phyloP scores from a whole-genome alignment of 1,140 invertebrate species.

The Lordiphosa stackelbergi region DNA sequence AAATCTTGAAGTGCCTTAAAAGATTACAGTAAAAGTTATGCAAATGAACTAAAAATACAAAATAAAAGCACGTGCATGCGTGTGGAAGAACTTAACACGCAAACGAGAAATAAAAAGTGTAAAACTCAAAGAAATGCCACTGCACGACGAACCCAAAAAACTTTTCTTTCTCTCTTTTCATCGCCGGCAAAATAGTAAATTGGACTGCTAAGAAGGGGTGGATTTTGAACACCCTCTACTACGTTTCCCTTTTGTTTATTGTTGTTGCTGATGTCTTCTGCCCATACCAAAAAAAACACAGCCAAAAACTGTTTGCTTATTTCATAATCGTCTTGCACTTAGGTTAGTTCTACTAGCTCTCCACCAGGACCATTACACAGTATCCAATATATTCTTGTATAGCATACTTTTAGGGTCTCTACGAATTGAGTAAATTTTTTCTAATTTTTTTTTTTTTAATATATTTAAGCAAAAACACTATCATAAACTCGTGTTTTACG shows the following conservation, averaged over 20 bases:
- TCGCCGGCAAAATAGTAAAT: slow-evolving; percentile 16
- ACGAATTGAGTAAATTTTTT: background rate
- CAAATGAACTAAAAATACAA: slow-evolving; percentile 3
- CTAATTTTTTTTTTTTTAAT: slow-evolving; percentile 7
- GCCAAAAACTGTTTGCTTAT: slow-evolving; percentile 47
- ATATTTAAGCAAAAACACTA: background rate
- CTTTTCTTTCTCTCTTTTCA: background rate
- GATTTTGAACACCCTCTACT: slow-evolving; percentile 1
- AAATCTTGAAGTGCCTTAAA: slow-evolving; percentile 2
- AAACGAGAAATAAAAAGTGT: slow-evolving; percentile 12
- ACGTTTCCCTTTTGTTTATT: slow-evolving; percentile 3
- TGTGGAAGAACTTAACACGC: slow-evolving; percentile 8
- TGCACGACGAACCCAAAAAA: slow-evolving; percentile 24
- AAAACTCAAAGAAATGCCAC: slow-evolving; percentile 23
- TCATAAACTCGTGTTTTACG: background rate
- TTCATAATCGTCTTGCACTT: slow-evolving; percentile 60
- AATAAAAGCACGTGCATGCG: slow-evolving; percentile 17
- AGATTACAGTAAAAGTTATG: slow-evolving; percentile 1
- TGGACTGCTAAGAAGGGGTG: background rate
- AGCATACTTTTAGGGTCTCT: slow-evolving; percentile 19
- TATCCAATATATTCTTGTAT: background rate
- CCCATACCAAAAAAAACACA: slow-evolving; percentile 11
- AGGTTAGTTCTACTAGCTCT: slow-evolving; percentile 42
- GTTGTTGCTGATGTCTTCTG: slow-evolving; percentile 7
- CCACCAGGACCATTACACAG: slow-evolving; percentile 6